Conservation (phyloP, 2,888 invertebrate genomes). For the Ceratothoa steindachneri region DNA sequence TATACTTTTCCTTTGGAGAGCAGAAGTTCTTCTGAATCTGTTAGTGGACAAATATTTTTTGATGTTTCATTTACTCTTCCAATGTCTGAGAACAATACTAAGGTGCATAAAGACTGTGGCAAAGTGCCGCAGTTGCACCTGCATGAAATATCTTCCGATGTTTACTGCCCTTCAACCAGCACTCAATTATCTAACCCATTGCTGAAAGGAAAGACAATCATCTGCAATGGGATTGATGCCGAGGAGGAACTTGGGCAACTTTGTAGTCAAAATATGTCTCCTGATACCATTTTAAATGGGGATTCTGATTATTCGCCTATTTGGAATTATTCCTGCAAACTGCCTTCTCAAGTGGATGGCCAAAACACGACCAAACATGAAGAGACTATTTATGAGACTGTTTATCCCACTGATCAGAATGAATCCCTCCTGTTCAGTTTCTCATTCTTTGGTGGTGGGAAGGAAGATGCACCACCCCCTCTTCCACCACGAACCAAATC, state of each 20-base stretch:
- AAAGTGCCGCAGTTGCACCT: background rate
- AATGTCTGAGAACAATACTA: constrained; percentile 25
- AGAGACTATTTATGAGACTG: constrained; percentile 45
- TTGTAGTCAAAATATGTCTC: constrained; percentile 11
- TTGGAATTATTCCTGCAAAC: constrained; percentile 44
- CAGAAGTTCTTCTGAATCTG: constrained; percentile 30
- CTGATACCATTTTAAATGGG: constrained; percentile 17
- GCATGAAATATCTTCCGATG: background rate
- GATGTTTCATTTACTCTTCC: constrained; percentile 23
- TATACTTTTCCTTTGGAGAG: constrained; percentile 26
- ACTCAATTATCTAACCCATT: background rate
- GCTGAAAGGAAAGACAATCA: background rate
- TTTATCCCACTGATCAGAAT: constrained; percentile 38
- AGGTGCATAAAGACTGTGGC: constrained; percentile 15
- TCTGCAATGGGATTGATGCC: constrained; percentile 3
- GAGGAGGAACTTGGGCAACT: background rate
- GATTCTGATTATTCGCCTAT: constrained; percentile 46
- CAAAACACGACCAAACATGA: background rate
- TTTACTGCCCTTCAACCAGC: background rate
- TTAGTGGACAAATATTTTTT: constrained; percentile 39
- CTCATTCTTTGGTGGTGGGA: constrained; percentile 9
- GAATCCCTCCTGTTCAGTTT: background rate
- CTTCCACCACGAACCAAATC: constrained; percentile 44
- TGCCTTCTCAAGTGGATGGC: constrained; percentile 18
- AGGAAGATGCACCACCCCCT: constrained; percentile 37